These are phyloP conservation scores for Latheticus oryzae DNA, from an alignment of 2,888 invertebrate species.

Conservation along the genomic window DNA sequence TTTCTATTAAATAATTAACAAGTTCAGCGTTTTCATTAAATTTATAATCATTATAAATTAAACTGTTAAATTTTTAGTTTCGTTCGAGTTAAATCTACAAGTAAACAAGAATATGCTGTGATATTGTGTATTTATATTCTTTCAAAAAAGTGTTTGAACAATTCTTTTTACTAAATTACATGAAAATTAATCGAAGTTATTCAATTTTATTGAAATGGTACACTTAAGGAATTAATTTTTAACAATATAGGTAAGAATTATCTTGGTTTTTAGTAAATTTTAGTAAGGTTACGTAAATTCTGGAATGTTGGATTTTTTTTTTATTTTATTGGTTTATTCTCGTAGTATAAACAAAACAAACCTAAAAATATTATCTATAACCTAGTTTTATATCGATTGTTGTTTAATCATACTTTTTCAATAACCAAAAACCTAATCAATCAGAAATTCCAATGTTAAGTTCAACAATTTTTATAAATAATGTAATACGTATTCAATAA, in stretches of 20 bases:
- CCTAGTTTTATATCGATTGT: conserved; percentile 29
- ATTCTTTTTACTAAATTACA: conserved; percentile 3
- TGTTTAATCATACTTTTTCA: too few species aligned
- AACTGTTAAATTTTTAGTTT: conserved; percentile 10
- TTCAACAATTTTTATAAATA: too few species aligned
- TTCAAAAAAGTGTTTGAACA: conserved; percentile 1
- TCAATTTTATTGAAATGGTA: conserved; percentile 15
- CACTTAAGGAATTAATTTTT: conserved; percentile 5
- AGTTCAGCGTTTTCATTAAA: conserved; percentile 22
- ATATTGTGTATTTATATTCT: conserved; percentile 11
- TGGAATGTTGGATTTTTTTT: neutral
- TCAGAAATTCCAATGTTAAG: too few species aligned
- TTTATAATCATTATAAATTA: too few species aligned
- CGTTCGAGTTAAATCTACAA: conserved; percentile 4
- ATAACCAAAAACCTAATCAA: too few species aligned
- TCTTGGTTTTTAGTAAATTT: too few species aligned
- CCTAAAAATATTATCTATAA: conserved; percentile 23
- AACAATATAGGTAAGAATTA: conserved; percentile 12
- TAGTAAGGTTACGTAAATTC: conserved; percentile 10
- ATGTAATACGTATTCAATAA: too few species aligned
- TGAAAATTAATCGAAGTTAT: conserved; percentile 9
- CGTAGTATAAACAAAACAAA: conserved; percentile 3
- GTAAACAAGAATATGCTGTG: conserved; percentile 26
- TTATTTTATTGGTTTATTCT: neutral
- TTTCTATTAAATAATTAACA: conserved; percentile 28